Percentiles rank a stretch among this genome's conserved stretches.
Conservation (phyloP, 2,113 vertebrate genomes). For the Sitta europaea region DNA sequence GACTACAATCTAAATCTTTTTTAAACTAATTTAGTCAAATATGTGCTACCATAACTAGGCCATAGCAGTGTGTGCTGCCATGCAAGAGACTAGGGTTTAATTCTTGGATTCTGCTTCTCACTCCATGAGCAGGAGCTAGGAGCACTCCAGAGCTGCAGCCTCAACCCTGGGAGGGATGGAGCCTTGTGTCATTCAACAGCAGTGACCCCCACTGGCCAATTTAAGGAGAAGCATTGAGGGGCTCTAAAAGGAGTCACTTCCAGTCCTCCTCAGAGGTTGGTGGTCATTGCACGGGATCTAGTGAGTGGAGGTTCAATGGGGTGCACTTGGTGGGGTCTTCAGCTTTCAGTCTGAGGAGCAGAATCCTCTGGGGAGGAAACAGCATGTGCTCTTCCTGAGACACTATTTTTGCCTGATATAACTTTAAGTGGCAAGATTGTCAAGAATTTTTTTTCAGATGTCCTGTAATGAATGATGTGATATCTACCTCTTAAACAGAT, state of each 20-base stretch:
- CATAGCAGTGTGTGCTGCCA: conserved; percentile 54
- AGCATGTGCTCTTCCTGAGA: conserved; percentile 47
- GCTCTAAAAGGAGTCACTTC: conserved; percentile 83
- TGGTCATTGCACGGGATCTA: conserved; percentile 78
- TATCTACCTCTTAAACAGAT: conserved; percentile 38
- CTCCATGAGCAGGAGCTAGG: conserved; percentile 82
- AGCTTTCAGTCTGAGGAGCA: conserved; percentile 60
- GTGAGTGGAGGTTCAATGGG: conserved; percentile 71
- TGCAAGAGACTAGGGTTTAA: conserved; percentile 75
- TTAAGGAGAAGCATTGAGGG: conserved; percentile 83
- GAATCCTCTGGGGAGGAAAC: conserved; percentile 44
- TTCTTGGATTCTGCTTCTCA: conserved; percentile 83
- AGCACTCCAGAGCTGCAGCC: conserved; percentile 80
- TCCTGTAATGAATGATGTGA: conserved; percentile 19
- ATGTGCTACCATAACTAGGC: conserved; percentile 51
- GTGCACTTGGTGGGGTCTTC: conserved; percentile 62
- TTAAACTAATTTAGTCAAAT: conserved; percentile 55
- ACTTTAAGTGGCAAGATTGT: conserved; percentile 27
- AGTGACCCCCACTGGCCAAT: conserved; percentile 83
- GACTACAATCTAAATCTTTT: conserved; percentile 61
- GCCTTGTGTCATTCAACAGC: conserved; percentile 81
- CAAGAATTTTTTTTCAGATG: not conserved
- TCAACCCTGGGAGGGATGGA: conserved; percentile 84
- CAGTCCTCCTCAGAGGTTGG: conserved; percentile 84
- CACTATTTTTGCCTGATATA: conserved; percentile 21